Base-by-base conservation (phyloP, 2,797 vertebrate genomes). In the Oophaga sylvatica region DNA sequence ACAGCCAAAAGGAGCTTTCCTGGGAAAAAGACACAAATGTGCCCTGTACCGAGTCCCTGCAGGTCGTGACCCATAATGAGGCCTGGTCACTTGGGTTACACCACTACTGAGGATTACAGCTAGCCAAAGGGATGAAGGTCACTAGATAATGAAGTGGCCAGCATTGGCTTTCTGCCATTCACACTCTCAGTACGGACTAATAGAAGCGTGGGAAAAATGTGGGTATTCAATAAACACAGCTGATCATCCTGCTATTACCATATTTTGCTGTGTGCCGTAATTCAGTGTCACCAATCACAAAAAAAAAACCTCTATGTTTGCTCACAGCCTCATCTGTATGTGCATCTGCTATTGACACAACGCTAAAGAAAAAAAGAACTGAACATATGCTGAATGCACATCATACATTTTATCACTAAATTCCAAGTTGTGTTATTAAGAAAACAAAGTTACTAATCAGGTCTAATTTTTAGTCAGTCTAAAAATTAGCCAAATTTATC, bases 101-200 rank as follows among this genome's bases (percentile, higher is more conserved):
- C 94, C 96, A 95, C 95, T 94, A 95, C 92, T 90, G 91, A 94
- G 93, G 95, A 94, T 80, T 91, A 93, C 94, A 95, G 94, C 91
- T 93, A 94, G 94, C 95, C 94, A 93, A 92, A 94, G 95, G 95
- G 93, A 94, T 94, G 67, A 91, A 93, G 92, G 94, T 96, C 94
- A 92, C 94, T 89, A 91, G 93, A 95, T 97, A 97, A 98, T 97
- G 95, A 98, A 97, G 96, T 96, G 95, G 95, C 96, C 96, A 95
- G 95, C 96, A 97, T 97, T 96, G 97, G 96, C 95, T 97, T 98
- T 97, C 97, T 98, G 97, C 97, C 97, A 97, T 94, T 98, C 95
- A 95, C 1, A 0, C 91, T 91, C 48, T 85, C 71, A 84, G 71
- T 7, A 13, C 48, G n/a, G 83, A 65, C 62, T 84, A 84, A 84